phyloP scores from a whole-genome alignment of 2,113 vertebrate genomes.

The Cyanoderma ruficeps region DNA sequence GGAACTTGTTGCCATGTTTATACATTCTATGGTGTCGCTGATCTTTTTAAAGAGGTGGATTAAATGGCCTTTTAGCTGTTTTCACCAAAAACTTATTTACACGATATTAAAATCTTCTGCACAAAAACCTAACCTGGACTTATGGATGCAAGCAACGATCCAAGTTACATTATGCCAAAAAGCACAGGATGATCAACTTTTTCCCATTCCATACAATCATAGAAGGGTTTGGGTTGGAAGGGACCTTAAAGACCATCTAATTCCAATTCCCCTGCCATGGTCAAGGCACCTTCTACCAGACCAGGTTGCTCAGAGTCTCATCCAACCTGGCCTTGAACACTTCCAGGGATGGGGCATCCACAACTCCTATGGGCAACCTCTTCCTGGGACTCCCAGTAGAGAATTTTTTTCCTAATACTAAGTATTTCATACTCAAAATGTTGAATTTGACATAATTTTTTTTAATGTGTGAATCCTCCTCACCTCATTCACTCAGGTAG shows the following conservation, averaged over 20 bases:
- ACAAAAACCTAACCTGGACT: background rate
- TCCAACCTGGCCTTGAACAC: background rate
- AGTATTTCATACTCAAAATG: background rate
- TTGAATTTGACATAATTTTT: background rate
- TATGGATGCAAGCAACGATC: background rate
- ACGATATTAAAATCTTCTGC: background rate
- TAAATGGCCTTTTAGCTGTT: background rate
- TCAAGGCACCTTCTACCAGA: background rate
- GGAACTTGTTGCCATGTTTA: background rate
- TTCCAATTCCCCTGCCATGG: background rate
- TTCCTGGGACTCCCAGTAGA: background rate
- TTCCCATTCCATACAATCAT: background rate
- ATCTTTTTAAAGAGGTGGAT: background rate
- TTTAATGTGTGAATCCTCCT: background rate
- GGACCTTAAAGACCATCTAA: background rate
- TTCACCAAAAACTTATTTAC: background rate
- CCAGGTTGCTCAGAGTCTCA: background rate
- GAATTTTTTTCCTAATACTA: background rate
- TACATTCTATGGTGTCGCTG: rapidly evolving
- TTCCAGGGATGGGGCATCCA: background rate
- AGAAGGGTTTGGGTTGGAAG: background rate
- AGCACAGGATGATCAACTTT: background rate
- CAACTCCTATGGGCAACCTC: background rate
- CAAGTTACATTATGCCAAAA: background rate
- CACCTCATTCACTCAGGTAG: background rate